These are phyloP conservation scores for Cyprinodon tularosa DNA, from an alignment of 2,113 vertebrate genomes.

Conservation along the genomic window DNA sequence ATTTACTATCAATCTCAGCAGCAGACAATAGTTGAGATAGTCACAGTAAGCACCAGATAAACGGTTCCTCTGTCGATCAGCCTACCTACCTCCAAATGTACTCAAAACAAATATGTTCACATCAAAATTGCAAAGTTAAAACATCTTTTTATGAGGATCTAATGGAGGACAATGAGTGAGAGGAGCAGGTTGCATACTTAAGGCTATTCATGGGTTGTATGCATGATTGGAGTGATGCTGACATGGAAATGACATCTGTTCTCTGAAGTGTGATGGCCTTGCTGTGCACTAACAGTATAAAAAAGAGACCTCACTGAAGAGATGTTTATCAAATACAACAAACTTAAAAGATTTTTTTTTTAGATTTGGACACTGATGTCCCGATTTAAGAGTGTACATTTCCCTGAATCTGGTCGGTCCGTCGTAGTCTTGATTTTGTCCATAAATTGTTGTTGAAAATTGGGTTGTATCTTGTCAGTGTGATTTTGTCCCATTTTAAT, in stretches of 20 bases:
- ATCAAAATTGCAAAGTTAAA: neutral
- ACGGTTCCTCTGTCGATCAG: constrained; percentile 10
- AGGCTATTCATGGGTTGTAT: neutral
- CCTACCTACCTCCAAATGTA: neutral
- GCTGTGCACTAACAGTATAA: neutral
- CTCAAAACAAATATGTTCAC: neutral
- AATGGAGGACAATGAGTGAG: neutral
- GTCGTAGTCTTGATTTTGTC: too few relatives aligned
- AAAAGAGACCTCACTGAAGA: neutral
- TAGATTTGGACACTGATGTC: too few relatives aligned
- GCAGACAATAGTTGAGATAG: constrained; percentile 25
- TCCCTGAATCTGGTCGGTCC: too few relatives aligned
- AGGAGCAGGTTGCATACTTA: neutral
- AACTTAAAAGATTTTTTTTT: neutral
- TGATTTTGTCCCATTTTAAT: too few relatives aligned
- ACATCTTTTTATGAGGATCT: neutral
- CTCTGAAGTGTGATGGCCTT: neutral
- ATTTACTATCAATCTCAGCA: constrained; percentile 52
- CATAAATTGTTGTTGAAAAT: too few relatives aligned
- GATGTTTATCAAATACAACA: neutral
- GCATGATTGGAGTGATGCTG: constrained; percentile 9
- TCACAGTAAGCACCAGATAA: constrained; percentile 14
- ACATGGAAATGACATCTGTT: constrained; percentile 28
- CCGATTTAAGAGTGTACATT: neutral
- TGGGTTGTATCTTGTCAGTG: too few relatives aligned